Percentiles rank a stretch among this genome's conserved stretches.
phyloP scores from a whole-genome alignment of 2,113 vertebrate species.

The Silurus meridionalis region DNA sequence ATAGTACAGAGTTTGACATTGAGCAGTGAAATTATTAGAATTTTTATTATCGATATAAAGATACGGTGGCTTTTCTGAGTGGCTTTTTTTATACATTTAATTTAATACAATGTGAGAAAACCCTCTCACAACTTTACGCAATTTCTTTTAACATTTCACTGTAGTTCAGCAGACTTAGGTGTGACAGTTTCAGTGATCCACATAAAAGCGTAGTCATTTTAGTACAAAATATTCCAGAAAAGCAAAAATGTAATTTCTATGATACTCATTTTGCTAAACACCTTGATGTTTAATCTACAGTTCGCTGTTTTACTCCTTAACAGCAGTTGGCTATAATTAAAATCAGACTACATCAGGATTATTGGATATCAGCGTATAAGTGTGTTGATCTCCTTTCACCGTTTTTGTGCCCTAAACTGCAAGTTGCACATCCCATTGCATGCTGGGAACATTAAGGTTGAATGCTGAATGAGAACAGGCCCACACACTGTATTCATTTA shows the following conservation, averaged over 20 bases:
- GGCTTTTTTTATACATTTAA: background rate
- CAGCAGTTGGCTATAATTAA: background rate
- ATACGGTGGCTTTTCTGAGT: too few relatives aligned
- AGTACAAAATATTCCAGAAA: background rate
- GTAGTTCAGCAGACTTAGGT: background rate
- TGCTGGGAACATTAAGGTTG: slow-evolving; percentile 3
- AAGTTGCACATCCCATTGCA: background rate
- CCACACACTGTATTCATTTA: background rate
- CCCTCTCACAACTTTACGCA: too few relatives aligned
- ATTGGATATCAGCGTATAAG: background rate
- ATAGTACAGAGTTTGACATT: background rate
- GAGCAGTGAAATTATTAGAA: background rate
- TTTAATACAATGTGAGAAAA: background rate
- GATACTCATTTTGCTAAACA: background rate
- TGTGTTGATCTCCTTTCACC: background rate
- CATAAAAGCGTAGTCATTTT: background rate
- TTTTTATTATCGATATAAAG: background rate
- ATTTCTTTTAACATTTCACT: background rate
- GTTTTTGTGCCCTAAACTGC: background rate
- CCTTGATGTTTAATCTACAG: background rate
- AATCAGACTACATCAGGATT: background rate
- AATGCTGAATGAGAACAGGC: background rate
- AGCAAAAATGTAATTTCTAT: background rate
- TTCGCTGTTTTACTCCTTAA: background rate
- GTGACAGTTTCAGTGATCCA: background rate